These are phyloP conservation scores for Ophraella communa DNA, from an alignment of 2,888 invertebrate genomes.

Conservation along the genomic window DNA sequence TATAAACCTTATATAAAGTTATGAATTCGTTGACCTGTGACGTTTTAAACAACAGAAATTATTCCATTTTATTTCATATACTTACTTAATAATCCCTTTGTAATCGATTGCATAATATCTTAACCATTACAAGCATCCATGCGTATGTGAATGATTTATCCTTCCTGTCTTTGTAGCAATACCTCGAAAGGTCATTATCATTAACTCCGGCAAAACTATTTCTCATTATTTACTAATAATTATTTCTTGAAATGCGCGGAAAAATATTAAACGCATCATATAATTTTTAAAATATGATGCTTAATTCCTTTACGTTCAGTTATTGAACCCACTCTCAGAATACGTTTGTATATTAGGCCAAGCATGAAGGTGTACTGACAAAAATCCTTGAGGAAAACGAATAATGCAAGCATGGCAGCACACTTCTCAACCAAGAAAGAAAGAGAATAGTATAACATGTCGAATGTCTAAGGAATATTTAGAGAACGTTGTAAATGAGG, in stretches of 20 bases:
- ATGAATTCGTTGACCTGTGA: not conserved
- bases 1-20: too few relatives aligned
- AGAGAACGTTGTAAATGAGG: too few relatives aligned
- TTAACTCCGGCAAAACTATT: constrained; percentile 24
- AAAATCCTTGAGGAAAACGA: too few relatives aligned
- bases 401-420: too few relatives aligned
- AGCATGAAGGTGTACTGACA: too few relatives aligned
- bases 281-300: constrained; percentile 19
- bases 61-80: not conserved
- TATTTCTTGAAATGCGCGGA: constrained; percentile 23
- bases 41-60: not conserved
- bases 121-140: constrained; percentile 14
- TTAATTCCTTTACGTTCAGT: constrained; percentile 11
- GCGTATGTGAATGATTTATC: constrained; percentile 22
- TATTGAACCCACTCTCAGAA: not conserved
- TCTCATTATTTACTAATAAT: constrained; percentile 30
- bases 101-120: constrained; percentile 11
- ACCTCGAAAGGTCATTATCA: constrained; percentile 27
- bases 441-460: too few relatives aligned
- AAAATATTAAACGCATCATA: constrained; percentile 21
- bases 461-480: too few relatives aligned
- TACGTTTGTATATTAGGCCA: not conserved
- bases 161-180: constrained; percentile 23
- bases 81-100: not conserved
- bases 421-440: too few relatives aligned